Base-by-base conservation (phyloP, 2,113 vertebrate genomes). In the Anolis sagrei region DNA sequence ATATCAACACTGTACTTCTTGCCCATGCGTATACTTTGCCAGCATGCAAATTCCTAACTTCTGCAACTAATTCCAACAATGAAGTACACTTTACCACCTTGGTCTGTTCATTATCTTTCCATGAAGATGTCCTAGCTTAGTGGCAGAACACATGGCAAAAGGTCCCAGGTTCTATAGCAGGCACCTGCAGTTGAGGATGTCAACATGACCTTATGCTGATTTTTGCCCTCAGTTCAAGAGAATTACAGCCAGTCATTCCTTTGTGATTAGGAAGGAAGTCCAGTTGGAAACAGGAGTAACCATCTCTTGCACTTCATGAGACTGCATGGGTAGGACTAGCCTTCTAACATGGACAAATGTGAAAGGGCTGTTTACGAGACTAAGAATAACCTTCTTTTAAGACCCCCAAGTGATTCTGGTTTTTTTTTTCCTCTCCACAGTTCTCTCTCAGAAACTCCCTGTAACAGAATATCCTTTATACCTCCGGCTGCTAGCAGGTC, bases 391-490 rank as follows among this genome's bases (percentile, higher is more conserved):
- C 74, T n/a, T 64, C 29, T 83, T 82, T 23, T 48, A 0, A 0
- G 62, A 7, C 16, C 68, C 77, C 73, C 82, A n/a, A 0, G 44
- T 3, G 5, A 76, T 0, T 61, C 27, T 74, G n/a, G n/a, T 1
- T 81, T 23, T 82, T 23, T 94, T 82, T 83, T 5, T 68, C 64
- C 68, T 66, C 27, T 82, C 54, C 74, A 85, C 93, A 99, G 98
- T 98, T 95, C 95, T 99, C 81, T 96, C 98, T 89, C 98, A 99
- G 97, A 99, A 99, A 91, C 97, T 99, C 23, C 94, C 97, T 5
- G 92, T 97, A 5, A 95, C 95, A 0, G 98, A 99, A 82, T 97
- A 93, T 76, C 99, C 99, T 4, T 97, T 99, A 88, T 95, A 96
- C 88, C 95, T 99, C 82, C 97, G 98, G 91, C 95, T 99, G 87